Evolutionary conservation across 2,797 vertebrate species (phyloP).

Genomic region (Leucoraja ocellata): DNA sequence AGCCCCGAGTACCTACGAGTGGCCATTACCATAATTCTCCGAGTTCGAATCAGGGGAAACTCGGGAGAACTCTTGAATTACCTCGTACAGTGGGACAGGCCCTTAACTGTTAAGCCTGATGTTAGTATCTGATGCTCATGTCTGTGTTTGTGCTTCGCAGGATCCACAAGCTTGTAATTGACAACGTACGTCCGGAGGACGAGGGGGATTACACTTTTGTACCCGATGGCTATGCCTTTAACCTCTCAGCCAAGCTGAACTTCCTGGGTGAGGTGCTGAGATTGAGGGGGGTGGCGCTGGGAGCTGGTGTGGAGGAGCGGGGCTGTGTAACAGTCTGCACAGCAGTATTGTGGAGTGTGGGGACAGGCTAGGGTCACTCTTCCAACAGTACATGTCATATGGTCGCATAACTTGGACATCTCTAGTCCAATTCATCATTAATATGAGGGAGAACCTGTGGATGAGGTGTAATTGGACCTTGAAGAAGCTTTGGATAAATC

Average conservation of each 20-base stretch:
- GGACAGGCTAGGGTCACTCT: background rate
- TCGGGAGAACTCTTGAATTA: too few species aligned
- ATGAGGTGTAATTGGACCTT: too few species aligned
- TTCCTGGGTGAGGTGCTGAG: constrained; percentile 72
- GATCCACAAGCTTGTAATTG: constrained; percentile 88
- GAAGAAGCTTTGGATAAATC: too few species aligned
- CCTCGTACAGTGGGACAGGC: too few species aligned
- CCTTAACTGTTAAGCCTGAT: too few species aligned
- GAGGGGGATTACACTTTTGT: constrained; percentile 94
- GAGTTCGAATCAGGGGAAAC: too few species aligned
- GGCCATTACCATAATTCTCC: too few species aligned
- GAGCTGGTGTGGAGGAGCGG: background rate
- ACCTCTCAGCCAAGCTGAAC: constrained; percentile 91
- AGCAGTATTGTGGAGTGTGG: background rate
- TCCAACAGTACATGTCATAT: background rate
- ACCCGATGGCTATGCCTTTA: constrained; percentile 87
- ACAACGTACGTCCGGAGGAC: constrained; percentile 81
- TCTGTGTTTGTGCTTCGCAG: constrained; percentile 51
- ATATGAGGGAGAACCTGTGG: too few species aligned
- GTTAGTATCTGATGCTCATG: too few species aligned
- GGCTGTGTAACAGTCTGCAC: background rate
- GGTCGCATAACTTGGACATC: background rate
- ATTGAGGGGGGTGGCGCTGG: background rate
- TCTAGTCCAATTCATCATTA: too few species aligned
- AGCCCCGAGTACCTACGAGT: too few species aligned